phyloP scores from a whole-genome alignment of 2,888 invertebrate species.

The Dryobota labecula region DNA sequence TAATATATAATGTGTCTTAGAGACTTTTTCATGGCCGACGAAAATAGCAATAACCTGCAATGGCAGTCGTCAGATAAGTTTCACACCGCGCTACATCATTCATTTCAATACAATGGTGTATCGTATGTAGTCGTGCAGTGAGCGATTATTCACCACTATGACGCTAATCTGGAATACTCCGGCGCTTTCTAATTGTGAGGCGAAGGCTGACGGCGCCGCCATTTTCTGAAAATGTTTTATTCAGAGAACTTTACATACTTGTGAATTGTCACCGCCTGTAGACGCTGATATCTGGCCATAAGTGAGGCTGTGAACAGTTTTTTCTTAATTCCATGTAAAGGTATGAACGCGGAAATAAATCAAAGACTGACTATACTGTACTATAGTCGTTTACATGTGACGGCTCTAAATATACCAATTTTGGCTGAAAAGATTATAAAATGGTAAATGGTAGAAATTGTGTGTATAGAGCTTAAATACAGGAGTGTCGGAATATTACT shows the following conservation, averaged over 20 bases:
- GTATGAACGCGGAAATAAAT: not conserved
- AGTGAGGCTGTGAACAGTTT: not conserved
- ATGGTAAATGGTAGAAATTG: not conserved
- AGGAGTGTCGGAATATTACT: no score
- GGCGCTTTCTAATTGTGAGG: constrained; percentile 58
- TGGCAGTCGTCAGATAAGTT: constrained; percentile 26
- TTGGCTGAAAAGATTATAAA: not conserved
- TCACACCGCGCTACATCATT: constrained; percentile 27
- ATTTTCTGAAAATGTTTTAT: constrained; percentile 61
- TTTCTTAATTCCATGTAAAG: not conserved
- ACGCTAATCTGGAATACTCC: constrained; percentile 59
- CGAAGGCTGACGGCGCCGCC: constrained; percentile 42
- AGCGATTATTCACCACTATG: constrained; percentile 63
- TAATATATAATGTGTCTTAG: not conserved
- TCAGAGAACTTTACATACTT: constrained; percentile 60
- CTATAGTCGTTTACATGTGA: not conserved
- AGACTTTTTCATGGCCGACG: constrained; percentile 18
- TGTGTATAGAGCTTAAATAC: not conserved
- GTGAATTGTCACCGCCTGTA: constrained; percentile 41
- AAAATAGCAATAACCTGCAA: constrained; percentile 41
- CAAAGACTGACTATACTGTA: not conserved
- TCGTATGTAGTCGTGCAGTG: constrained; percentile 27
- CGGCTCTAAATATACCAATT: not conserved
- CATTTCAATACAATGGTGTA: constrained; percentile 65
- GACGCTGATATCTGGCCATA: constrained; percentile 10